These are phyloP conservation scores for Enteromius viviparus DNA, from an alignment of 2,797 vertebrate genomes.

Conservation along the genomic window DNA sequence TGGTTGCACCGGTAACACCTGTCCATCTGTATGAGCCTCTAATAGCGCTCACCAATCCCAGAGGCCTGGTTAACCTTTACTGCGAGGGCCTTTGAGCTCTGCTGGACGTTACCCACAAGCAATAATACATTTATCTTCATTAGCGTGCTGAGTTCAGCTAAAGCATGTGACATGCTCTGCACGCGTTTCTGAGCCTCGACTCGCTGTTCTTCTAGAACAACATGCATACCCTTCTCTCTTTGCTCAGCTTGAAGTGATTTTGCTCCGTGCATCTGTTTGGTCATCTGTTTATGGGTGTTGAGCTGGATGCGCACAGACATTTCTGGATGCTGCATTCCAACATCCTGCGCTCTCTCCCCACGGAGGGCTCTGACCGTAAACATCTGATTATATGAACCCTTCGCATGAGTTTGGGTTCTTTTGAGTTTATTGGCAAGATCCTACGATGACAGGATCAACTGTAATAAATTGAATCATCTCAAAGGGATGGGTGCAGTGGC, in stretches of 20 bases:
- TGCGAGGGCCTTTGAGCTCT: neutral
- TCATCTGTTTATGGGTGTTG: slow-evolving; percentile 50
- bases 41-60: neutral
- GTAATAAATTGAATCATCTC: neutral
- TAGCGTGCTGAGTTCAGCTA: neutral
- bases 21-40: neutral
- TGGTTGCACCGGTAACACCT: neutral
- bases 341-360: slow-evolving; percentile 36
- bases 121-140: neutral
- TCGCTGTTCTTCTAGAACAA: neutral
- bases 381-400: neutral
- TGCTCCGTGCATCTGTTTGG: slow-evolving; percentile 10
- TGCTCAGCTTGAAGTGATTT: slow-evolving; percentile 51
- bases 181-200: neutral
- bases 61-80: neutral
- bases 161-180: neutral
- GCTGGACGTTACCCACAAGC: neutral
- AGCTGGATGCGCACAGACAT: slow-evolving; percentile 40
- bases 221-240: neutral
- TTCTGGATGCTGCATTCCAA: slow-evolving; percentile 55
- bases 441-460: neutral
- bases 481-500: neutral
- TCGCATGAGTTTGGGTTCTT: neutral
- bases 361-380: slow-evolving; percentile 30
- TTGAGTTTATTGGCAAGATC: neutral